Evolutionary conservation across 2,888 invertebrate genomes (phyloP), one percentile per base, ranked within the genome.

Genomic region (Xanthorhoe designata): DNA sequence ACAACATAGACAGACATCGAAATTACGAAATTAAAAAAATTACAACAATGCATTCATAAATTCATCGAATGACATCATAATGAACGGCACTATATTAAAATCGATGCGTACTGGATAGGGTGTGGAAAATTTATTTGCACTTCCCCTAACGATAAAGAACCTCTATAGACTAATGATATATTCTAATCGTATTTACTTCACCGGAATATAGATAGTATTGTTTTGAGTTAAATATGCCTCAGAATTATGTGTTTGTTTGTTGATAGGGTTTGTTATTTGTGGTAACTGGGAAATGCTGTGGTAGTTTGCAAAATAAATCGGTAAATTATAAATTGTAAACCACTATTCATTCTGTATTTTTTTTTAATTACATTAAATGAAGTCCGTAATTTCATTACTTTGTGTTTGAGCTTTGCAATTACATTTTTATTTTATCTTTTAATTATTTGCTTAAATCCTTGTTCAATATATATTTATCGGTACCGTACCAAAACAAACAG

Each of bases 31-130:
- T 42, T 18, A 19, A 10, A 38, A 19, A 50, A 35, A 59, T 32
- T 17, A 61, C 19, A 49, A 53, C 49, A 53, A 58, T 66, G 9
- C 51, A 42, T 19, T 42, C 38, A 60, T 67, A 61, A 64, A 64
- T 62, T 42, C 19, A 47, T 13, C 1, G 47, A 67, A 63, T 52
- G 52, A 15, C 32, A 51, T 60, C 24, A 57, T 64, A 68, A 64
- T 64, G 57, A 68, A 64, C 42, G 24, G 32, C 54, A 59, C 63
- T 64, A 32, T 67, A 67, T 67, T 66, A 66, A 64, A 67, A 67
- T 64, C 56, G 42, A 64, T 63, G 63, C 45, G 53, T 54, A 59
- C 55, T 59, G 62, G 55, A 47, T 60, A 60, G 67, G 67, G 67
- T 50, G 62, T 55, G 53, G 67, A 53, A 29, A 60, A 64, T 68